Evolutionary conservation across 2,888 invertebrate genomes (phyloP), one percentile per base, ranked within the genome.

Genomic region (Caenorhabditis sp.): DNA sequence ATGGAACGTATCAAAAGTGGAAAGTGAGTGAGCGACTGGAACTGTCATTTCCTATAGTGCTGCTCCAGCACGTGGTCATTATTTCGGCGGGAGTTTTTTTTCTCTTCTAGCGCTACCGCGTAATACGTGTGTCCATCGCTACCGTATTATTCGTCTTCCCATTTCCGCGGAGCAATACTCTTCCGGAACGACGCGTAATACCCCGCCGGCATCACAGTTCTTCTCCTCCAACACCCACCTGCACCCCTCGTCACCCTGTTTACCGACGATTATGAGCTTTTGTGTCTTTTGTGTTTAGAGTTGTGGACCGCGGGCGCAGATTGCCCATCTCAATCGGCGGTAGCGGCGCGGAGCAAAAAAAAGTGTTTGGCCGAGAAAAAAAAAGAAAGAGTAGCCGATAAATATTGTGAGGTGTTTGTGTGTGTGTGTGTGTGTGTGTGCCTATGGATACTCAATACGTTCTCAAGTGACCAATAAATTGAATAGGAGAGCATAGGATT

Each of bases 241-340:
- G n/a, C n/a, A n/a, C n/a, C n/a, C n/a, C 56, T 68, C 75, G 68
- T 76, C 75, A 76, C 75, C 56, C 68, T 76, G 58, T 76, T 76
- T 76, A 76, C 75, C 75, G 68, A 76, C 75, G 75, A 76, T 76
- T 76, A 76, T 76, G 75, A 76, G 75, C 75, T 76, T 76, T 76
- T 76, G 75, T 76, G 75, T 76, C 75, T 68, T 76, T 76, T 76
- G 75, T 76, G 75, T n/a, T n/a, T n/a, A n/a, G 38, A 38, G 38
- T 7, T 12, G n/a, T n/a, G n/a, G n/a, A n/a, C n/a, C n/a, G n/a
- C n/a, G n/a, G n/a, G n/a, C n/a, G n/a, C n/a, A n/a, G 38, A n/a
- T n/a, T n/a, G n/a, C n/a, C n/a, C n/a, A n/a, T n/a, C n/a, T n/a
- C n/a, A n/a, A n/a, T n/a, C 12, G 38, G 12, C 12, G 10, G 38